Evolutionary conservation across 1,140 invertebrate genomes (phyloP), one percentile per base, ranked within the genome.

Genomic region (Pantala flavescens): DNA sequence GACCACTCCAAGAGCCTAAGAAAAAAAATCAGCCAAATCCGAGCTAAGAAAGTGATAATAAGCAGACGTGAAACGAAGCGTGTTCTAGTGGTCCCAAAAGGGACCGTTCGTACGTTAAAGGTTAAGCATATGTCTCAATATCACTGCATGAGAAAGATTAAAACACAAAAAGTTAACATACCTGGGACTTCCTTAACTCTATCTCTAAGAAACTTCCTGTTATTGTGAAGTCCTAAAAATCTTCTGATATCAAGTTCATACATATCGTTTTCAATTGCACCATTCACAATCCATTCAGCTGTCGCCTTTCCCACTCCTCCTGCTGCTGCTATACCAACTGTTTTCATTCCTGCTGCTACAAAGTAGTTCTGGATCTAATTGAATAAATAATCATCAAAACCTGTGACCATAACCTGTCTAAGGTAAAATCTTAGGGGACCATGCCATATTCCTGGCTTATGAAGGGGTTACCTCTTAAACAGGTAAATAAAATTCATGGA

Each of bases 301-400:
- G 96, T 90, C 0, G 93, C 87, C 79, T 92, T 88, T 0, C 96
- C 97, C n/a, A 98, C 91, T 24, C 97, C 97, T 3, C 96, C 96
- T 0, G 95, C 95, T 11, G 95, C 93, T 11, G 93, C 92, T 71
- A 97, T 91, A 24, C 96, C 96, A 71, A 95, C 91, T 0, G 94
- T 96, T 86, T 97, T 97, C 90, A 98, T 95, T 43, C 96, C 97
- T 74, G 95, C 94, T 5, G 96, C 95, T 23, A 99, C 90, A 82
- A 91, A 96, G 83, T 99, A 99, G 81, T 98, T 98, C 78, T 89
- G 86, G 76, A 98, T 91, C 90, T 93, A 80, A 36, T 24, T 76
- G 79, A 80, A 71, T 49, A 24, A 36, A 24, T 43, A 16, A 73
- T 42, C n/a, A 74, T n/a, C n/a, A n/a, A n/a, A n/a, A n/a, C n/a